Evolutionary conservation across 2,888 invertebrate genomes (phyloP), one percentile per base, ranked within the genome.

Genomic region (Amphipoea oculea): DNA sequence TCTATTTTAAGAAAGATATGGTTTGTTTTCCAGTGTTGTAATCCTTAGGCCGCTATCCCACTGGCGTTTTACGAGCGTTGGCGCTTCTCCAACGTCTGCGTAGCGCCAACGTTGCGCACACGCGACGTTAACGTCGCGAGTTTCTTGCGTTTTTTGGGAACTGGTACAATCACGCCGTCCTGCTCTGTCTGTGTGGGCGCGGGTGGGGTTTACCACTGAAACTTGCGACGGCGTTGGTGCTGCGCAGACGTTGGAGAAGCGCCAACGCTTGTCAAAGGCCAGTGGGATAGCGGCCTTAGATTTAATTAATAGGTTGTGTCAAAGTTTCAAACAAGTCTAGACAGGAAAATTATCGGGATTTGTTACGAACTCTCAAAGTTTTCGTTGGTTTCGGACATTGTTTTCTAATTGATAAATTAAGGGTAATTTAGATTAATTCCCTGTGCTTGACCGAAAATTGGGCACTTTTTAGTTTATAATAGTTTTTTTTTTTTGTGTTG

Each of bases 321-420:
- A 7, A 84, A 77, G 65, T 79, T 75, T 45, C 29, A 68, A 74
- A 62, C 62, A 60, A 78, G 67, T 80, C 75, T 36, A 3, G 67
- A 69, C 60, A 45, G 45, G 65, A 69, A 75, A 77, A 76, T 80
- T 82, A 73, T 74, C 4, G 48, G 68, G 69, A 80, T 82, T 82
- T 62, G 67, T 82, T 79, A 70, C 67, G 23, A 77, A 72, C 71
- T 82, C 29, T 67, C 23, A 17, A 36, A 63, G 40, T 60, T 45
- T 74, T 48, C 9, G 2, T 45, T 51, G 23, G 36, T 54, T 81
- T 69, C 1, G n/a, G 20, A 73, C 63, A 65, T 65, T 66, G 57
- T 78, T 76, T 75, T 42, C 36, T 65, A 48, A 67, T 76, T 65
- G 40, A 76, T 82, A 54, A 73, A 65, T 17, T 66, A 14, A 36